Evolutionary conservation across 2,113 vertebrate genomes (phyloP), one percentile per base, ranked within the genome.

Genomic region (Eolophus roseicapilla): DNA sequence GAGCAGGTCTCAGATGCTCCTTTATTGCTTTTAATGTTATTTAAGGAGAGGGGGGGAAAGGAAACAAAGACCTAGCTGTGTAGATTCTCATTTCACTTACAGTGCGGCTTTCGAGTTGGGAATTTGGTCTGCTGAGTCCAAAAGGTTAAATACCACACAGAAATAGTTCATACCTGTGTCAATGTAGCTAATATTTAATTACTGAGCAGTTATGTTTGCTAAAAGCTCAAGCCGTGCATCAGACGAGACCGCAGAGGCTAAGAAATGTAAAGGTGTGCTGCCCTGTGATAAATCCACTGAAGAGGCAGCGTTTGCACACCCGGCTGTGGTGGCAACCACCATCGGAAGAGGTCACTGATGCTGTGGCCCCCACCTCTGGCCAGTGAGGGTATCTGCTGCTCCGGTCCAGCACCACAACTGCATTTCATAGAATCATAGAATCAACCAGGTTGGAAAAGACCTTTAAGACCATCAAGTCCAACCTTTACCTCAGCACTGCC

Each of bases 111-210:
- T 69, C 8, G 3, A 55, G 67, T 20, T 83, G 62, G 60, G 68
- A 75, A 37, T 75, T 88, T 86, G 71, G 75, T 55, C 88, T 88
- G 82, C 82, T 44, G 93, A 81, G 55, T 73, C 68, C 83, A 79
- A 86, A 92, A 97, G 81, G 92, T 94, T 78, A 94, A 97, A 92
- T 76, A 86, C 81, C 95, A 85, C 90, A 37, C 60, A 73, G 83
- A 95, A 96, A 95, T 39, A 53, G 35, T 82, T 89, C 53, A 41
- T 49, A 65, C 44, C 44, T 4, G 0, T n/a, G 67, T 69, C 3
- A 4, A 5, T 21, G 57, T 47, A 21, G 55, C 86, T 73, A 71
- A 63, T 77, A 82, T 65, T 93, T 78, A 73, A 67, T 83, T 86
- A 79, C 3, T 5, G 74, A 65, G 73, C 13, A 67, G 77, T 70